A percentile compares a stretch with the other conserved stretches of the same genome.
These are phyloP conservation scores for Odontophorus gujanensis DNA, from an alignment of 2,113 vertebrate species.

Conservation along the genomic window DNA sequence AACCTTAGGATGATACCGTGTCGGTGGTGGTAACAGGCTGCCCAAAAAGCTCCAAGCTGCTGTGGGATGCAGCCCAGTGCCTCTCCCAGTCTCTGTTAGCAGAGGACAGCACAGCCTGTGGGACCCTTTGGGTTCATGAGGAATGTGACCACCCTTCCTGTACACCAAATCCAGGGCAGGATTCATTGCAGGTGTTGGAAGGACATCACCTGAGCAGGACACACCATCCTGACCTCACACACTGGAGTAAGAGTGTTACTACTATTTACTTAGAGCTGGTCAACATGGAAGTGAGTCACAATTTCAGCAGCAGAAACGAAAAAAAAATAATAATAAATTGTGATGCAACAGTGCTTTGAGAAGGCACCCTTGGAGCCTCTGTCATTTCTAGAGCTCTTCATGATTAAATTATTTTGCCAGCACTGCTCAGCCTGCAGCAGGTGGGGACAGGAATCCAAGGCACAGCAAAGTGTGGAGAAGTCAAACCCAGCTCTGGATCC, in stretches of 20 bases:
- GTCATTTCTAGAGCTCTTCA: neutral
- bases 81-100: neutral
- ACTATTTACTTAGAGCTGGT: neutral
- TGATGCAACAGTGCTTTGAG: neutral
- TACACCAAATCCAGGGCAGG: neutral
- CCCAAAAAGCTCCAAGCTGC: neutral
- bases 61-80: neutral
- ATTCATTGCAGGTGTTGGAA: neutral
- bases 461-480: neutral
- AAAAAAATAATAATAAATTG: neutral
- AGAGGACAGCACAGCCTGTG: neutral
- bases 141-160: too few species aligned
- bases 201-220: neutral
- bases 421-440: neutral
- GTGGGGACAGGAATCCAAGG: neutral
- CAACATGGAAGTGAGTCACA: neutral
- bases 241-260: neutral
- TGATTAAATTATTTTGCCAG: neutral
- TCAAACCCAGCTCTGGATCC: neutral
- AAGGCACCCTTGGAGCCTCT: neutral
- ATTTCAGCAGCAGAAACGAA: neutral
- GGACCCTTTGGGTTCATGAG: neutral
- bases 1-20: rapidly evolving
- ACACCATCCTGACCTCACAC: neutral
- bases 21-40: neutral